Base-by-base conservation (phyloP, 2,888 invertebrate genomes). In the Conchocele bisecta region DNA sequence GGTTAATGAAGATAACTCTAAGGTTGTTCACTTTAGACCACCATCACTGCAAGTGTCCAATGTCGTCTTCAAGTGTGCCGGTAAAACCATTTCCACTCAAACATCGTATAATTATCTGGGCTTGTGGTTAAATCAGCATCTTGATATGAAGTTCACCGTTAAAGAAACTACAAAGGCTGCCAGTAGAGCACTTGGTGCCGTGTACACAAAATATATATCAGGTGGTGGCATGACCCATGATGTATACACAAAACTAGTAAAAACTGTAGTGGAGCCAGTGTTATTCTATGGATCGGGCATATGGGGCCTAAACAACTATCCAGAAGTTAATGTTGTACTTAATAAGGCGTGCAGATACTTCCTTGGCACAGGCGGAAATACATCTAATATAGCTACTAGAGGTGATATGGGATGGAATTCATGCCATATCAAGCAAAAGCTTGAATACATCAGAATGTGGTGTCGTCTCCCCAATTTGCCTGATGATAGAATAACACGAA, bases 1-100 rank as follows among this genome's bases (percentile, higher is more conserved):
- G 65, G 28, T 71, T 24, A 71, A 71, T 39, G 31, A 17, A 3
- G 15, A 22, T 20, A 68, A 73, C 33, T 46, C 64, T 6, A 67
- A 64, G 33, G 44, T 63, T 20, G 26, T 63, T 15, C 65, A 74
- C 29, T 69, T 63, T 35, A 33, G 65, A 29, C 24, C 54, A 13
- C 44, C 35, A 31, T 20, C 29, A 28, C 13, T 26, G 15, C n/a
- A 39, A 26, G 28, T 22, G 4, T 42, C 59, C 22, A 20, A 24
- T 1, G 35, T 28, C 13, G n/a, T 13, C 22, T 70, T 70, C 20
- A 58, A 31, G n/a, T 69, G 57, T 20, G 63, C 61, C 1, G 13
- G 17, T 31, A 35, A 54, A 26, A 35, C 15, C 4, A 15, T 60
- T 6, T 42, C 39, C 9, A 24, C 24, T 17, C 20, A 5, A n/a